phyloP scores from a whole-genome alignment of 2,113 vertebrate species.

The Laticauda laticaudata region DNA sequence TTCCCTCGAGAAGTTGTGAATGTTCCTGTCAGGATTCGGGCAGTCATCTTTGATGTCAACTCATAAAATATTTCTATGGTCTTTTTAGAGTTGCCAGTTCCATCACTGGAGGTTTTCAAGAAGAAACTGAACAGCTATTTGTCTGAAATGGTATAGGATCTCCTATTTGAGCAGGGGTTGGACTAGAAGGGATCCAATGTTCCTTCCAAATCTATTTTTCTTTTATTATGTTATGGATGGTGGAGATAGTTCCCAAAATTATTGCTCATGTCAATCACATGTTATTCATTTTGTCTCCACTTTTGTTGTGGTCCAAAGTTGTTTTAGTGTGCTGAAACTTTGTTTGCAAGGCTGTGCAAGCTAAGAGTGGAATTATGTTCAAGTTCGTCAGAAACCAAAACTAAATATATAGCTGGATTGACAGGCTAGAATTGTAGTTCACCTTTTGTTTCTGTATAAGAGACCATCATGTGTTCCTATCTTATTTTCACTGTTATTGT shows the following conservation, averaged over 20 bases:
- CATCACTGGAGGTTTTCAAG: background rate
- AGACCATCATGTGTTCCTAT: constrained; percentile 45
- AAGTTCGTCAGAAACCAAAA: background rate
- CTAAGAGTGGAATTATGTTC: background rate
- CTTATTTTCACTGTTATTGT: constrained; percentile 53
- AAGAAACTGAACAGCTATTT: background rate
- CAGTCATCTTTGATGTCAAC: no score
- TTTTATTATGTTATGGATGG: background rate
- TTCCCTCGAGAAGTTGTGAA: background rate
- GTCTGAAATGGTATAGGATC: background rate
- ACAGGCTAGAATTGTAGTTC: background rate
- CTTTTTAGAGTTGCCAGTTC: no score
- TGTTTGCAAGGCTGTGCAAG: background rate
- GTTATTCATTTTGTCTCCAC: background rate
- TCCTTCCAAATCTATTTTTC: background rate
- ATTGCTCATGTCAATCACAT: background rate
- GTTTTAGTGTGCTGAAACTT: background rate
- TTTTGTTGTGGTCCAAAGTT: background rate
- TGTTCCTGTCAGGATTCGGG: background rate
- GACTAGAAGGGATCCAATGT: background rate
- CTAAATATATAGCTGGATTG: background rate
- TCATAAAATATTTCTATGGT: no score
- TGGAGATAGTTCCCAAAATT: background rate
- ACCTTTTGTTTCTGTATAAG: constrained; percentile 41
- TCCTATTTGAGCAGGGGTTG: background rate